phyloP scores from a whole-genome alignment of 2,797 vertebrate genomes.

The Brachyalestes nurse region DNA sequence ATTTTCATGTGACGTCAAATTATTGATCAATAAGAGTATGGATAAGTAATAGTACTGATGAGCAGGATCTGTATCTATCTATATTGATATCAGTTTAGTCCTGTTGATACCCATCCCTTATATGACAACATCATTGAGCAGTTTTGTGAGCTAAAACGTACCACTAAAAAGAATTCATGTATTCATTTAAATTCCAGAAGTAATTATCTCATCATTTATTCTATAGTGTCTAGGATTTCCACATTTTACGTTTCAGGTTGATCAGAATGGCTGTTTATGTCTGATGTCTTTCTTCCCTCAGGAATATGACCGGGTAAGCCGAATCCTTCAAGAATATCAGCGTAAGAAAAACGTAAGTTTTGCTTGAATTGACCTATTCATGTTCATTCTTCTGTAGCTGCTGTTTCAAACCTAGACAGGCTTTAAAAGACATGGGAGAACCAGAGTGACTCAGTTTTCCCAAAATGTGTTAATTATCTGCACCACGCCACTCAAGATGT shows the following conservation, averaged over 20 bases:
- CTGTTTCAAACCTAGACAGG: background rate
- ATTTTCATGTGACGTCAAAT: too few relatives aligned
- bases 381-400: background rate
- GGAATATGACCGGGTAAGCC: constrained; percentile 90
- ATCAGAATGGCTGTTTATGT: background rate
- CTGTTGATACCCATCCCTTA: too few relatives aligned
- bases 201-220: background rate
- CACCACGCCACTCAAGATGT: background rate
- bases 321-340: constrained; percentile 90
- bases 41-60: too few relatives aligned
- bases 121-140: too few relatives aligned
- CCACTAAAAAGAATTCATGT: background rate
- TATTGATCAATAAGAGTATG: too few relatives aligned
- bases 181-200: background rate
- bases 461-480: too few relatives aligned
- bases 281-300: constrained; percentile 62
- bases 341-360: constrained; percentile 93
- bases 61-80: too few relatives aligned
- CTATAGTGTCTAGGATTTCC: background rate
- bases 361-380: background rate
- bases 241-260: background rate
- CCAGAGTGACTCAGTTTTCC: too few relatives aligned
- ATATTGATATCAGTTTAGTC: too few relatives aligned
- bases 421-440: background rate
- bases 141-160: background rate